Evolutionary conservation across 2,113 vertebrate genomes (phyloP).

Genomic region (Silurus meridionalis): DNA sequence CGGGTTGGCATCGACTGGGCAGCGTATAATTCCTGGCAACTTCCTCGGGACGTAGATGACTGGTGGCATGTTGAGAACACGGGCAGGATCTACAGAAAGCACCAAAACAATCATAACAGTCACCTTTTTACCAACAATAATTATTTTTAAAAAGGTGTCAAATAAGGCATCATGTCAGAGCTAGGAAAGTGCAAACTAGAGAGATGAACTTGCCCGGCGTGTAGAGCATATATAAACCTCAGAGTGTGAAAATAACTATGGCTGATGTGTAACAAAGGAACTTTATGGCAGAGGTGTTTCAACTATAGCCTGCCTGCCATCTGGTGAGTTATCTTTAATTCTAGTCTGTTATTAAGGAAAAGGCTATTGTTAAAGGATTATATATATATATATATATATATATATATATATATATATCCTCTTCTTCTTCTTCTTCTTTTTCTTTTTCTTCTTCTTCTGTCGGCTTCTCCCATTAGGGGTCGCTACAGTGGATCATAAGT

Average conservation of each 20-base stretch:
- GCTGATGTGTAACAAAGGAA: neutral
- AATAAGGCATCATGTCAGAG: neutral
- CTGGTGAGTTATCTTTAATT: neutral
- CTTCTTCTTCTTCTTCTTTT: too few species aligned
- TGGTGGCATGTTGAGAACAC: conserved; percentile 97
- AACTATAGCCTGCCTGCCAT: conserved; percentile 5
- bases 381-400: too few species aligned
- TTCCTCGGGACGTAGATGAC: conserved; percentile 95
- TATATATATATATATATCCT: too few species aligned
- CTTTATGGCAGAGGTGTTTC: neutral
- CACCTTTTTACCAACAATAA: neutral
- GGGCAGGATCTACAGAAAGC: conserved; percentile 84
- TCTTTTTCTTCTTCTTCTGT: too few species aligned
- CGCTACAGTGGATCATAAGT: too few species aligned
- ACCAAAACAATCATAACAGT: neutral
- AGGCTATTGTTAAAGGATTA: neutral
- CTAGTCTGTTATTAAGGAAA: neutral
- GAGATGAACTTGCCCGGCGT: neutral
- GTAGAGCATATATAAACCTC: neutral
- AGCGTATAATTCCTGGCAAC: conserved; percentile 96
- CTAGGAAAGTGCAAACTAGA: neutral
- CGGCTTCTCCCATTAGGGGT: too few species aligned
- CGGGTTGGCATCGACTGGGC: conserved; percentile 94
- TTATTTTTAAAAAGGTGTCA: neutral
- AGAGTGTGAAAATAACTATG: neutral